phyloP scores from a whole-genome alignment of 2,113 vertebrate genomes.

The Bucco capensis region DNA sequence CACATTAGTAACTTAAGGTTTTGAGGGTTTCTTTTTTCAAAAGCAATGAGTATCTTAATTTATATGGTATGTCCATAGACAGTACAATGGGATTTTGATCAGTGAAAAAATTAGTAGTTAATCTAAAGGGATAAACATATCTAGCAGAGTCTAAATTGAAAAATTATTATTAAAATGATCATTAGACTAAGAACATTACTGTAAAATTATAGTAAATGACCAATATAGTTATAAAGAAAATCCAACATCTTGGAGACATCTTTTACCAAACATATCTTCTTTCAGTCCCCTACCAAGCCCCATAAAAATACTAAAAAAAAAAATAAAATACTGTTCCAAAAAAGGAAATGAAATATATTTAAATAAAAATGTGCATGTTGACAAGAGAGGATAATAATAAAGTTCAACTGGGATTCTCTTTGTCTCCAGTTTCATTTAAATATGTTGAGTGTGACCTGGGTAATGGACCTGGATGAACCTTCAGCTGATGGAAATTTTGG shows the following conservation, averaged over 20 bases:
- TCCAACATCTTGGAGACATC: not conserved
- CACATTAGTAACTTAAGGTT: slow-evolving; percentile 63
- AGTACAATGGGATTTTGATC: slow-evolving; percentile 56
- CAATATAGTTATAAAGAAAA: not conserved
- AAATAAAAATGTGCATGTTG: not conserved
- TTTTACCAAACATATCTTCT: not conserved
- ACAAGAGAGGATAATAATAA: not conserved
- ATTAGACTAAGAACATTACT: slow-evolving; percentile 36
- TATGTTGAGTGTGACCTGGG: not conserved
- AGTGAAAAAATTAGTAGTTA: slow-evolving; percentile 70
- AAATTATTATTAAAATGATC: slow-evolving; percentile 54
- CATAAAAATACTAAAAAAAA: not conserved
- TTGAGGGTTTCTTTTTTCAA: slow-evolving; percentile 23
- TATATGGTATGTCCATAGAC: slow-evolving; percentile 52
- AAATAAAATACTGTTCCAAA: not conserved
- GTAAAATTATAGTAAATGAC: not conserved
- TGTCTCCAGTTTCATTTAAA: not conserved
- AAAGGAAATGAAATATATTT: not conserved
- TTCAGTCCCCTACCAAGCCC: not conserved
- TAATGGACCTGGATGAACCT: not conserved
- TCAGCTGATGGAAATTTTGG: not conserved
- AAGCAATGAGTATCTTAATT: slow-evolving; percentile 68
- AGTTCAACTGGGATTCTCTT: not conserved
- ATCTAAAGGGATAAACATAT: slow-evolving; percentile 64
- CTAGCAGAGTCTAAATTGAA: slow-evolving; percentile 46